Conservation (phyloP, 2,888 invertebrate genomes). For the Phyto melanocephala region DNA sequence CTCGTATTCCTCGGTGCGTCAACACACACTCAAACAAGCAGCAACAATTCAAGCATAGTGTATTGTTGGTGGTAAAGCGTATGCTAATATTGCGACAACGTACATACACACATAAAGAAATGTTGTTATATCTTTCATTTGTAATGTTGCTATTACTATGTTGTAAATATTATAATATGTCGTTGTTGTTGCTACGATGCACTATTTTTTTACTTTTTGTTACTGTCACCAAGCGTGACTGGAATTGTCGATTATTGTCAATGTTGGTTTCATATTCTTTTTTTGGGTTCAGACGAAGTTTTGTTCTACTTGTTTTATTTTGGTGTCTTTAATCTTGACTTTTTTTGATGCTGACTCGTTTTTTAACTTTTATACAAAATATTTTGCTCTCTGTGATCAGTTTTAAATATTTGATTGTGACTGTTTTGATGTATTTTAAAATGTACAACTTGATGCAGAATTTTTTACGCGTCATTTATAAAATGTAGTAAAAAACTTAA, state of each 20-base stretch:
- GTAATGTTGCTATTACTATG: neutral
- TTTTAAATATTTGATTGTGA: slow-evolving; percentile 42
- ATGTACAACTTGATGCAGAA: neutral
- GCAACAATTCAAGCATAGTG: slow-evolving; percentile 1
- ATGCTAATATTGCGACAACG: slow-evolving; percentile 40
- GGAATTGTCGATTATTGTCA: slow-evolving; percentile 60
- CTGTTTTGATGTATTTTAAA: neutral
- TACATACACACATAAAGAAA: neutral
- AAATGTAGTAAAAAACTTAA: neutral
- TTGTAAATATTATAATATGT: neutral
- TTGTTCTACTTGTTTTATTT: neutral
- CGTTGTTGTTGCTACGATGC: neutral
- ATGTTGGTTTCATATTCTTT: slow-evolving; percentile 21
- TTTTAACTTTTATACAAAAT: slow-evolving; percentile 35
- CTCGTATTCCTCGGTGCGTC: slow-evolving; percentile 54
- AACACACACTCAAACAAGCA: neutral
- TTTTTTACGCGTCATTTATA: slow-evolving; percentile 13
- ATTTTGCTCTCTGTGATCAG: slow-evolving; percentile 28
- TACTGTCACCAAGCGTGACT: slow-evolving; percentile 43
- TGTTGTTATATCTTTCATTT: neutral
- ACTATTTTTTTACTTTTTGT: neutral
- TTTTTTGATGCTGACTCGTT: slow-evolving; percentile 34
- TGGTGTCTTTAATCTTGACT: neutral
- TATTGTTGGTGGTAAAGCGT: slow-evolving; percentile 29
- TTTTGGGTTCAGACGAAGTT: neutral